Evolutionary conservation across 2,797 vertebrate species (phyloP), one percentile per base, ranked within the genome.

Genomic region (Cynodonichthys magdalenae): DNA sequence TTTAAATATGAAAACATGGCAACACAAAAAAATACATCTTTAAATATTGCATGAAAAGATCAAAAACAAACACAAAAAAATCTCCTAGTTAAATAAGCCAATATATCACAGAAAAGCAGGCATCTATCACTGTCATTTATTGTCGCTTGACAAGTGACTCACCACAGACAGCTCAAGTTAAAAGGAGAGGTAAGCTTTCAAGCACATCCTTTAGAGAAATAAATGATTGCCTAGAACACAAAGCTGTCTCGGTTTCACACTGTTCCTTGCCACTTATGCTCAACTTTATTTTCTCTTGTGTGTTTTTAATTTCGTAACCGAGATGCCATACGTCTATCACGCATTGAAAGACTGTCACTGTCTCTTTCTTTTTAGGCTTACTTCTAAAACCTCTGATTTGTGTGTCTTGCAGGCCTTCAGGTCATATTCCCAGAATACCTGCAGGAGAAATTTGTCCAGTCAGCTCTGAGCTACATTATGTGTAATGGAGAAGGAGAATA

Each of bases 381-480:
- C 8, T 20, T 29, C 29, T 61, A 34, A 64, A 72, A 34, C 11
- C 4, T 57, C 19, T 2, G 8, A 1, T 71, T 59, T 47, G 6
- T 85, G 20, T 79, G 14, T 83, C 8, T 82, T 87, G 59, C 87
- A 98, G 98, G 98, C 91, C 96, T 99, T 81, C 98, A 99, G 93
- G 95, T 98, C 64, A 98, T 99, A 87, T 97, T 99, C 83, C 98
- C 98, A 20, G 96, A 96, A 65, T 99, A 99, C 85, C 95, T 99
- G 81, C 97, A 97, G 85, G 97, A 99, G 93, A 99, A 98, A 89
- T 99, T 99, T 79, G 97, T 99, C 73, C 97, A 99, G 90, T 98
- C 98, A 9, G 97, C 98, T 71, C 91, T 99, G 87, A 99, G 98
- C 87, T 99, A 99, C 94, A 99, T 99, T 80, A 99, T 99, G 98